phyloP scores from a whole-genome alignment of 2,113 vertebrate species.

The Rostratula benghalensis region DNA sequence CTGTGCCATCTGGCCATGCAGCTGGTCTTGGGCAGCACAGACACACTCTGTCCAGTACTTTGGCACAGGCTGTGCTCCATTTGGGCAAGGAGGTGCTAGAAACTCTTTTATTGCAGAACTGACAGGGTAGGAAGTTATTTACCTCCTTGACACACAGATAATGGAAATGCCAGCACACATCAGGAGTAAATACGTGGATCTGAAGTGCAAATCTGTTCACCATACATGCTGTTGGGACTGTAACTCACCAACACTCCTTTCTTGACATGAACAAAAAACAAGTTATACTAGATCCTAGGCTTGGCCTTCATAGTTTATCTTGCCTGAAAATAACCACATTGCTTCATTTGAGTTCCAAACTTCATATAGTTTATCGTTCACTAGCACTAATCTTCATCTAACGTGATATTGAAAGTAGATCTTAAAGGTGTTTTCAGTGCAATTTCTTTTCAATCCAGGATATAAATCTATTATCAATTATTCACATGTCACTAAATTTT shows the following conservation, averaged over 20 bases:
- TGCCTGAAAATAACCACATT: background rate
- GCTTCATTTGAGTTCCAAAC: background rate
- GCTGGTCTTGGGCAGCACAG: background rate
- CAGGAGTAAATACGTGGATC: background rate
- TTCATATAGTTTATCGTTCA: background rate
- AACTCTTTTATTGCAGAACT: background rate
- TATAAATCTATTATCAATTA: background rate
- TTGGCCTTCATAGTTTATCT: background rate
- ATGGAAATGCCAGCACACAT: background rate
- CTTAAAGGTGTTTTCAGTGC: background rate
- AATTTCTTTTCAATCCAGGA: background rate
- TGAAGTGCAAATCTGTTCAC: background rate
- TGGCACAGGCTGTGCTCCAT: rapidly evolving
- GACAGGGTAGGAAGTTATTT: background rate
- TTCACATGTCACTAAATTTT: background rate
- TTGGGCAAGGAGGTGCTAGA: background rate
- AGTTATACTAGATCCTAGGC: background rate
- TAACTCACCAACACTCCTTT: background rate
- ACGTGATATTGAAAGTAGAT: background rate
- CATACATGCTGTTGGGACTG: background rate
- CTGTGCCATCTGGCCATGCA: background rate
- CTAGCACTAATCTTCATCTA: background rate
- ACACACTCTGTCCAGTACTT: background rate
- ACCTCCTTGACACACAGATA: background rate
- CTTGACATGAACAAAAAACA: background rate